Evolutionary conservation across 2,113 vertebrate genomes (phyloP).

Genomic region (Tragelaphus buxtoni): DNA sequence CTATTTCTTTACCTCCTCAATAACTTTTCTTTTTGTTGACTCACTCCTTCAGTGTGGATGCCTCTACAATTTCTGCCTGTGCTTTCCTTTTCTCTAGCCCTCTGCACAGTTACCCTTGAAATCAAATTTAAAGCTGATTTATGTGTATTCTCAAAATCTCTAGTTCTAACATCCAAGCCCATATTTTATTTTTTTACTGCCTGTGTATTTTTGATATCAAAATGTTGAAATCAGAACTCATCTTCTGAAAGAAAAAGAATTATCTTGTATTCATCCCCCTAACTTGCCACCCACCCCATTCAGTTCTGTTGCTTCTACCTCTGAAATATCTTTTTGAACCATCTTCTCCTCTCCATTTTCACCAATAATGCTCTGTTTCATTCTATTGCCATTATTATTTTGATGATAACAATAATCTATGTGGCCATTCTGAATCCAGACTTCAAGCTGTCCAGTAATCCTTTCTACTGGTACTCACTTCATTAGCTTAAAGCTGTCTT

Average conservation of each 20-base stretch:
- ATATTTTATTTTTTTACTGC: background rate
- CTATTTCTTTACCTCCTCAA: background rate
- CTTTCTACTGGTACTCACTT: background rate
- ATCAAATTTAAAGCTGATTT: background rate
- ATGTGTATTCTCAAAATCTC: background rate
- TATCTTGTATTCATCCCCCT: background rate
- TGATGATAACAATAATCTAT: background rate
- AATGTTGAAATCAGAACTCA: background rate
- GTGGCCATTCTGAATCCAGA: background rate
- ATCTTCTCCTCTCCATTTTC: background rate
- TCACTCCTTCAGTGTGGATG: background rate
- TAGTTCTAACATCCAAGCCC: background rate
- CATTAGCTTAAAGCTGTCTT: background rate
- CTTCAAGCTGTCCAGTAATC: background rate
- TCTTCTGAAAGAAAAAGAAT: background rate
- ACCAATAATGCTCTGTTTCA: background rate
- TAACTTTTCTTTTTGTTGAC: background rate
- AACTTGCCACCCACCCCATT: background rate
- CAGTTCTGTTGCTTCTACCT: background rate
- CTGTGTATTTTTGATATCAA: background rate
- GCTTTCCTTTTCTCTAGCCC: background rate
- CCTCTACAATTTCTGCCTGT: background rate
- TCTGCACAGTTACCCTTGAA: background rate
- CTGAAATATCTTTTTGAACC: background rate
- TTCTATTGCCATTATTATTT: background rate